Percentiles rank a stretch among this genome's conserved stretches.
These are phyloP conservation scores for Keiferia lycopersicella DNA, from an alignment of 2,888 invertebrate species.

Conservation along the genomic window DNA sequence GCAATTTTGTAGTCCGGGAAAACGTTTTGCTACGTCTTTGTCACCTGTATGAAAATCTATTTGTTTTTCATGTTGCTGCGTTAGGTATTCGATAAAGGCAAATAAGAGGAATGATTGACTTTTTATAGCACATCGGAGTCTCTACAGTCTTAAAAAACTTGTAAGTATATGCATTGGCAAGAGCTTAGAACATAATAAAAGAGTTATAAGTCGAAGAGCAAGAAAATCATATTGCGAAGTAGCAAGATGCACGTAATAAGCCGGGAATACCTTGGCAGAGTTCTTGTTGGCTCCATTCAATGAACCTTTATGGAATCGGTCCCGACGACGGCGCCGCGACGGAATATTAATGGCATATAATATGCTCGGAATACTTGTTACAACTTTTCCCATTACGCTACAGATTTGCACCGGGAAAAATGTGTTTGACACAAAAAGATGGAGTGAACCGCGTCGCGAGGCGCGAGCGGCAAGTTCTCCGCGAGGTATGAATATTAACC, in stretches of 20 bases:
- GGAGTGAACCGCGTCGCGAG: conserved; percentile 8
- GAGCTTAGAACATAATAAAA: background rate
- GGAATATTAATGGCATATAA: conserved; percentile 78
- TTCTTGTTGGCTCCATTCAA: conserved; percentile 48
- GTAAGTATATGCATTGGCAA: background rate
- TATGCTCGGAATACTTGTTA: conserved; percentile 78
- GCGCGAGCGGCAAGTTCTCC: background rate
- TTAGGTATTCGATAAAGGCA: background rate
- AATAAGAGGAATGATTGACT: background rate
- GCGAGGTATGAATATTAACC: conserved; percentile 1
- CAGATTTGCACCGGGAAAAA: conserved; percentile 69
- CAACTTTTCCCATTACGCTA: conserved; percentile 78
- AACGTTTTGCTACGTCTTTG: background rate
- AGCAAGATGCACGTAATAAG: conserved; percentile 27
- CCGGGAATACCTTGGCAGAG: conserved; percentile 5
- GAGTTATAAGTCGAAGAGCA: background rate
- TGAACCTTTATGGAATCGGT: conserved; percentile 69
- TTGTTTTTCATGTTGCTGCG: background rate
- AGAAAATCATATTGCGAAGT: conserved; percentile 10
- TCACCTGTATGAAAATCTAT: background rate
- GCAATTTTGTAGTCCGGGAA: conserved; percentile 1
- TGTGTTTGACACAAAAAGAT: conserved; percentile 53
- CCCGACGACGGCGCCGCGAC: conserved; percentile 57
- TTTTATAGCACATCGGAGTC: too few species aligned
- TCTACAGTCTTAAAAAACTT: background rate